Percentiles rank a stretch among this genome's conserved stretches.
phyloP scores from a whole-genome alignment of 2,113 vertebrate genomes.

The Okapia johnstoni region DNA sequence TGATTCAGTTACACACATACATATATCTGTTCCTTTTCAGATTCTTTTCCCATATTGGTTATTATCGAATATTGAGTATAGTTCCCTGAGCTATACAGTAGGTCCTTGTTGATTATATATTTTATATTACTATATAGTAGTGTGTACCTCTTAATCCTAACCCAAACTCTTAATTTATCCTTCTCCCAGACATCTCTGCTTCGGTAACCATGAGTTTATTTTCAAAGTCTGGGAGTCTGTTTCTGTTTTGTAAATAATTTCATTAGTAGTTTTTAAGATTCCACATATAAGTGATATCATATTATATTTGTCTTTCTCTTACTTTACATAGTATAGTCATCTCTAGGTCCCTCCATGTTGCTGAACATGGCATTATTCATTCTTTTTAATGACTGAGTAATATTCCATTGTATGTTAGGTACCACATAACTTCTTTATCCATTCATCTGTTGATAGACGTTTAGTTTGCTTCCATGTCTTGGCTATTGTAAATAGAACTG shows the following conservation, averaged over 20 bases:
- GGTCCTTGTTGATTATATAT: not conserved
- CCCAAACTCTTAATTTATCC: not conserved
- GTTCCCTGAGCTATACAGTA: not conserved
- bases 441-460: not conserved
- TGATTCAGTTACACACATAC: not conserved
- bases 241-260: not conserved
- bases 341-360: not conserved
- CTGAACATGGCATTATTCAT: not conserved
- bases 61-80: not conserved
- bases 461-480: not conserved
- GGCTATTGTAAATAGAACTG: not conserved
- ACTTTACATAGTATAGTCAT: not conserved
- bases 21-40: not conserved
- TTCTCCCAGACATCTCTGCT: not conserved
- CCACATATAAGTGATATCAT: not conserved
- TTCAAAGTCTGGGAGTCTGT: not conserved
- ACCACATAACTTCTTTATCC: not conserved
- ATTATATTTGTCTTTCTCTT: not conserved
- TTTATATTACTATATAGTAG: not conserved
- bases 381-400: not conserved
- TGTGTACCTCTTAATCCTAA: not conserved
- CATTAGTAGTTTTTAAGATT: not conserved
- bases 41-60: not conserved
- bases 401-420: not conserved
- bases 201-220: not conserved